phyloP scores from a whole-genome alignment of 2,113 vertebrate species.

The Cynopterus brachyotis region DNA sequence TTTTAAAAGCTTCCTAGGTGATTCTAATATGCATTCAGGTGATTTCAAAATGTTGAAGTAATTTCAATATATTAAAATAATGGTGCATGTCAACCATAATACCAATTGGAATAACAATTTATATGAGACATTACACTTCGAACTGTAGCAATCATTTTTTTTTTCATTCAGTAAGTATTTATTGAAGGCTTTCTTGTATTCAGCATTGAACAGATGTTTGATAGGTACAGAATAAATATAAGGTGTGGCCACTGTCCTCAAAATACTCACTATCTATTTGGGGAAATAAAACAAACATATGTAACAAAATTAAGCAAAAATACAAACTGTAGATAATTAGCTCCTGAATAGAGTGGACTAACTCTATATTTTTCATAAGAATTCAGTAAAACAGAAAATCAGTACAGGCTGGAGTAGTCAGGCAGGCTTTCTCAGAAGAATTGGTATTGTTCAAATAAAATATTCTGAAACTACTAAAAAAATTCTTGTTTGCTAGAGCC shows the following conservation, averaged over 20 bases:
- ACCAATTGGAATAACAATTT: neutral
- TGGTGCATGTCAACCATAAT: neutral
- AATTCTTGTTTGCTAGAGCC: neutral
- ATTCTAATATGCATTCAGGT: neutral
- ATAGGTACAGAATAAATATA: neutral
- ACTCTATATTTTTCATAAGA: neutral
- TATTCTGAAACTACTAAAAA: neutral
- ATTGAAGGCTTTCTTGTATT: neutral
- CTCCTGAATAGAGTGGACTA: neutral
- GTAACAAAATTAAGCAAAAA: neutral
- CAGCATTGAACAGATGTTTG: neutral
- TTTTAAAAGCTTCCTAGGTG: neutral
- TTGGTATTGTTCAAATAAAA: constrained; percentile 1
- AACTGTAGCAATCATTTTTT: neutral
- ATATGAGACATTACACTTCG: neutral
- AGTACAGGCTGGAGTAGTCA: neutral
- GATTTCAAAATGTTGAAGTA: neutral
- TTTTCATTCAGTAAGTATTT: constrained; percentile 2
- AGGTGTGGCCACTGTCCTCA: neutral
- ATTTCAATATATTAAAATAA: too few relatives aligned
- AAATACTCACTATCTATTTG: neutral
- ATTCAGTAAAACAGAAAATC: neutral
- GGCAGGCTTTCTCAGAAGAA: neutral
- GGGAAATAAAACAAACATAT: neutral
- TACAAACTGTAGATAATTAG: neutral